Conservation (phyloP, 1,140 invertebrate genomes). For the Caenorhabditis brenneri region DNA sequence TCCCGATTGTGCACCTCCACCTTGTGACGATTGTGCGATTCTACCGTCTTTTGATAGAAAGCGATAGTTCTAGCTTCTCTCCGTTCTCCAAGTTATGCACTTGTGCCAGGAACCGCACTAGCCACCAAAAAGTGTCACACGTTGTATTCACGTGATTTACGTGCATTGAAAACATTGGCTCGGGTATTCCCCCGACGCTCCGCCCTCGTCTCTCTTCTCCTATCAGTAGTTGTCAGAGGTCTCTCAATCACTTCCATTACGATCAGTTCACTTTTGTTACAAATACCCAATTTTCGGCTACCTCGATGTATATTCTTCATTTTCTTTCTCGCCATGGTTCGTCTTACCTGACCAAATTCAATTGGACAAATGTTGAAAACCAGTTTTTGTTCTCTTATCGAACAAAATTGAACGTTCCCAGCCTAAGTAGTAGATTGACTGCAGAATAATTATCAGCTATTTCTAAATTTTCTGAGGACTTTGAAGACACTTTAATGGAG, state of each 20-base stretch:
- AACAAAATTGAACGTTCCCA: no score
- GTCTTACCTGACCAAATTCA: background rate
- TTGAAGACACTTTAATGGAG: no score
- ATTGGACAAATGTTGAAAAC: background rate
- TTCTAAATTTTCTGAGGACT: no score
- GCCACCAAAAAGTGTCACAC: background rate
- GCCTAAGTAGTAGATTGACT: no score
- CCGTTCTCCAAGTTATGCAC: background rate
- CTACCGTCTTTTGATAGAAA: background rate
- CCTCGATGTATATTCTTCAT: background rate
- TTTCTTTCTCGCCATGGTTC: slow-evolving; percentile 1
- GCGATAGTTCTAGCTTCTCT: background rate
- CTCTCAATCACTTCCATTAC: background rate
- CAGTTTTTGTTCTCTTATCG: background rate
- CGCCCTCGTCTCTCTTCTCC: background rate
- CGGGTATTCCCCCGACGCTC: slow-evolving; percentile 36
- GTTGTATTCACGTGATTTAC: slow-evolving; percentile 29
- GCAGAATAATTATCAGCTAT: no score
- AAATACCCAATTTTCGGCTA: background rate
- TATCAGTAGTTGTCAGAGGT: background rate
- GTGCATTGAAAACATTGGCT: background rate
- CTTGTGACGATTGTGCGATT: background rate
- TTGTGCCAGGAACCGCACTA: background rate
- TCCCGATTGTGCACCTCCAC: slow-evolving; percentile 5
- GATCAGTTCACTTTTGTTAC: slow-evolving; percentile 17